A percentile compares a stretch with the other conserved stretches of the same genome.
phyloP scores from a whole-genome alignment of 2,113 vertebrate species.

The Pelvicachromis taeniatus region DNA sequence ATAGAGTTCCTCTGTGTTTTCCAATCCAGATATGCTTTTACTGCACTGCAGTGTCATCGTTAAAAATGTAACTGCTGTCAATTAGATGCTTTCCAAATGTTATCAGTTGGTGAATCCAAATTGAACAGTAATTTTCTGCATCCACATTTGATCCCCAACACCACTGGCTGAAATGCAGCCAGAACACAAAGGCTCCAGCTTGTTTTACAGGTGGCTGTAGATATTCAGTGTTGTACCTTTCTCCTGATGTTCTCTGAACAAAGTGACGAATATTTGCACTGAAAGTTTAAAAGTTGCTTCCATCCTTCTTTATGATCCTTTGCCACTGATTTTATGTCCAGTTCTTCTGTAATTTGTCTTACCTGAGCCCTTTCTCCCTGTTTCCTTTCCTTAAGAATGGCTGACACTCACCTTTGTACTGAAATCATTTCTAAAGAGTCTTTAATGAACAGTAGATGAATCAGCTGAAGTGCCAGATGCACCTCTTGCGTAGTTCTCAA shows the following conservation, averaged over 20 bases:
- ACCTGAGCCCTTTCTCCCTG: neutral
- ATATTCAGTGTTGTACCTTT: accelerated
- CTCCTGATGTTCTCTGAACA: neutral
- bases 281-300: neutral
- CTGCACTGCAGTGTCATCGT: neutral
- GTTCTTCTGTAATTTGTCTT: neutral
- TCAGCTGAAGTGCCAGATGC: neutral
- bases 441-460: neutral
- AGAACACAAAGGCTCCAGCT: neutral
- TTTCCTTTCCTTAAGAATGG: neutral
- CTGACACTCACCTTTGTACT: accelerated
- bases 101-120: neutral
- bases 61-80: neutral
- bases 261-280: neutral
- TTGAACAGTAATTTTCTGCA: neutral
- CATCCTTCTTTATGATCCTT: neutral
- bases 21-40: no score
- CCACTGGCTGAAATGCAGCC: neutral
- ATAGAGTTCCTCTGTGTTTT: no score
- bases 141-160: neutral
- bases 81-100: accelerated
- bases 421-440: neutral
- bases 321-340: neutral
- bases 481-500: neutral
- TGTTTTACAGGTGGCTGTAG: neutral